Evolutionary conservation across 1,140 invertebrate species (phyloP).

Genomic region (Drosophila tropicalis): DNA sequence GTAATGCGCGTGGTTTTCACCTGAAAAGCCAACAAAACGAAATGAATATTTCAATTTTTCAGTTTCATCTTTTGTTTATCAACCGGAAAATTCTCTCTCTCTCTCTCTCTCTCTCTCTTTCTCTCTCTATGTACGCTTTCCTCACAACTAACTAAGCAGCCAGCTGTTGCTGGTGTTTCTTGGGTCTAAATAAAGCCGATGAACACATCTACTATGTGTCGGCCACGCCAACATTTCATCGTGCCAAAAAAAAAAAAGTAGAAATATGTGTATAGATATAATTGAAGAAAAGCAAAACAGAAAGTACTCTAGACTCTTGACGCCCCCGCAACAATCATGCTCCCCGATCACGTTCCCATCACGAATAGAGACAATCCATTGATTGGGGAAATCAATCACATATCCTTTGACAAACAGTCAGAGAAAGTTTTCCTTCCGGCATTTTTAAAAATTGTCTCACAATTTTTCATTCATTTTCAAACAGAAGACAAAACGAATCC

Average conservation of each 20-base stretch:
- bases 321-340: neutral
- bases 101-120: neutral
- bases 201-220: conserved; percentile 10
- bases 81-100: conserved; percentile 59
- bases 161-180: conserved; percentile 14
- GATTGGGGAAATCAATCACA: conserved; percentile 1
- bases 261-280: neutral
- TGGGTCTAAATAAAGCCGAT: conserved; percentile 25
- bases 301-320: neutral
- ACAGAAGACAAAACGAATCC: neutral
- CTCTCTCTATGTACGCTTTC: too few relatives aligned
- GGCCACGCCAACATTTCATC: conserved; percentile 13
- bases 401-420: neutral
- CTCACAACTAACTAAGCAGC: neutral
- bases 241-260: conserved; percentile 13
- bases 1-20: conserved; percentile 84
- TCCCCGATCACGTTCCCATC: neutral
- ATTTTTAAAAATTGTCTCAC: neutral
- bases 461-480: neutral
- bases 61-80: conserved; percentile 58
- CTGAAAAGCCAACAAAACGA: conserved; percentile 69
- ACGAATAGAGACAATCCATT: neutral
- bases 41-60: conserved; percentile 15
- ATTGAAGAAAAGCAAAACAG: neutral
- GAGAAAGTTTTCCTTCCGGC: neutral